These are phyloP conservation scores for Sprattus sprattus DNA, from an alignment of 2,113 vertebrate genomes.

Conservation along the genomic window DNA sequence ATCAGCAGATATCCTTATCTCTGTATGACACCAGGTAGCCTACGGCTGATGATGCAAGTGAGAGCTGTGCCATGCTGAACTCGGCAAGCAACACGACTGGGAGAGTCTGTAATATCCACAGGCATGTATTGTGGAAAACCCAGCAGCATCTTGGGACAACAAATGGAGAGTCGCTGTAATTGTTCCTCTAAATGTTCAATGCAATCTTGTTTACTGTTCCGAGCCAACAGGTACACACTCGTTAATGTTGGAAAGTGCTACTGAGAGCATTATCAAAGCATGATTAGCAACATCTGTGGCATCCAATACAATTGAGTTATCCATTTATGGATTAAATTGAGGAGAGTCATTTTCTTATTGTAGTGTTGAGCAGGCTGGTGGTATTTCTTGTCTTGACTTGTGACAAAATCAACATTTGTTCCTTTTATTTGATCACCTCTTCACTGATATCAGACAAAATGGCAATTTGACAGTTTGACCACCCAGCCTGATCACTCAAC, in stretches of 20 bases:
- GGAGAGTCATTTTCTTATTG: background rate
- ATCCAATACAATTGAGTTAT: background rate
- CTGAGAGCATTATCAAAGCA: background rate
- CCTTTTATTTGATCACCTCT: background rate
- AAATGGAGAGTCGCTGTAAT: background rate
- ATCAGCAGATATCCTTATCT: background rate
- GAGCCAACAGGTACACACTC: background rate
- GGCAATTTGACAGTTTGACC: background rate
- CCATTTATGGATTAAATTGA: background rate
- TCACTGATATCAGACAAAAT: background rate
- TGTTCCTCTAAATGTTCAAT: background rate
- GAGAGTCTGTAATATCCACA: background rate
- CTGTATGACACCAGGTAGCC: background rate
- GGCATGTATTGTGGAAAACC: background rate
- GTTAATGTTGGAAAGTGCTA: background rate
- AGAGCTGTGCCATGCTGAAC: background rate
- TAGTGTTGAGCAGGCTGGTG: background rate
- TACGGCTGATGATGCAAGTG: conserved; percentile 1
- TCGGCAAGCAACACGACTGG: background rate
- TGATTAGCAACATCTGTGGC: background rate
- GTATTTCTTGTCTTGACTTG: background rate
- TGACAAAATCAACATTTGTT: background rate
- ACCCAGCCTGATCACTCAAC: background rate
- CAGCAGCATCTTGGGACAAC: background rate
- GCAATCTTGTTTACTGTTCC: background rate